phyloP scores from a whole-genome alignment of 2,113 vertebrate species.

The Python bivittatus region DNA sequence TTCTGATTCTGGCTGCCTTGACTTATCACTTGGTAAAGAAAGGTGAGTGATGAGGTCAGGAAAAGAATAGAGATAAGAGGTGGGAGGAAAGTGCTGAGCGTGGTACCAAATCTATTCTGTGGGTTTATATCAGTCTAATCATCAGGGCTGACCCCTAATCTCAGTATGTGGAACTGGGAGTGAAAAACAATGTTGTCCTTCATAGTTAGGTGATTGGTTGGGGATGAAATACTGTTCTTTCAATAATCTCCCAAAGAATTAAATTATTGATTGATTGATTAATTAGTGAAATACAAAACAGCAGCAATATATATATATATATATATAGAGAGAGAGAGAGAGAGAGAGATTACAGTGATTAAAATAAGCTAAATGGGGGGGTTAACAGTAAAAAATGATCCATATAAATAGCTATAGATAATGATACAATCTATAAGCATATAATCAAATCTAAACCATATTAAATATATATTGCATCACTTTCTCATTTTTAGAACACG shows the following conservation, averaged over 20 bases:
- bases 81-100: background rate
- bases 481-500: too few relatives aligned
- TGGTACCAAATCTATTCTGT: background rate
- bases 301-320: too few relatives aligned
- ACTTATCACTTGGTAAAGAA: background rate
- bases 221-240: background rate
- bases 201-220: background rate
- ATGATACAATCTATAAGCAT: too few relatives aligned
- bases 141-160: background rate
- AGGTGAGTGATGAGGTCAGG: background rate
- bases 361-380: too few relatives aligned
- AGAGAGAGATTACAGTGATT: too few relatives aligned
- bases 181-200: background rate
- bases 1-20: too few relatives aligned
- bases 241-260: background rate
- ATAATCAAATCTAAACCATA: too few relatives aligned
- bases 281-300: too few relatives aligned
- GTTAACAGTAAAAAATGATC: too few relatives aligned
- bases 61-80: background rate
- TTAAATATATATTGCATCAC: too few relatives aligned
- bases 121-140: background rate
- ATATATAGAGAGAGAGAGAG: too few relatives aligned
- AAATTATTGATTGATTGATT: background rate
- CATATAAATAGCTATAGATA: too few relatives aligned
- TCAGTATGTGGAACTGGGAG: background rate